Evolutionary conservation across 2,888 invertebrate species (phyloP), one percentile per base, ranked within the genome.

Genomic region (Dolichopus griseipennis): DNA sequence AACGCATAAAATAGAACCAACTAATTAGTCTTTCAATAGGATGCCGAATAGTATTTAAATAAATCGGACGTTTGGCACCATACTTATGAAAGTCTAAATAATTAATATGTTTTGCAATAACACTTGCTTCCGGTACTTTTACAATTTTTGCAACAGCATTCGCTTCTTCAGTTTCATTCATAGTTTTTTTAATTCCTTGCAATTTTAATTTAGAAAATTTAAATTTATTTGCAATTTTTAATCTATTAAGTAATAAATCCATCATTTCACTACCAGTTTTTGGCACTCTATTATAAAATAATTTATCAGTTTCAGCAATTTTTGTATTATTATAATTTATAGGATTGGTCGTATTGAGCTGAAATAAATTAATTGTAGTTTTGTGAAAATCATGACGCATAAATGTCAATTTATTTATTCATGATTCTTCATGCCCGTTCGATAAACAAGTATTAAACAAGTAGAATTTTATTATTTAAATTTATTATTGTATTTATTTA

Each of bases 11-110:
- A 81, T 93, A 94, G 78, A 93, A 93, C 93, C 93, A 93, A 8
- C 93, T 93, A 76, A 94, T 93, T 15, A 93, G 90, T 64, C 94
- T 85, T 78, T 95, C 95, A 33, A 95, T 88, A 0, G 95, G 95
- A 82, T 95, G 94, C 27, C 95, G 86, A 5, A 95, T 93, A 76
- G 95, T 85, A 81, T 95, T 95, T 73, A 95, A 88, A 81, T 94
- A 94, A 75, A 94, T 92, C 0, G 94, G 94, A 74, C 88, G 86
- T 0, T 91, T 89, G 73, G 88, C 85, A 66, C 89, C 88, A 77
- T 85, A 90, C 76, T 76, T 74, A 41, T 73, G 75, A 64, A 80
- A 80, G 71, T 80, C 78, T 43, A 80, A 62, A 69, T 73, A 81
- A 67, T 79, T 79, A 2, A 81, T 76, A 68, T 80, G 79, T 37